Percentiles rank a stretch among this genome's conserved stretches.
phyloP scores from a whole-genome alignment of 2,113 vertebrate genomes.

The Emydocephalus ijimae region DNA sequence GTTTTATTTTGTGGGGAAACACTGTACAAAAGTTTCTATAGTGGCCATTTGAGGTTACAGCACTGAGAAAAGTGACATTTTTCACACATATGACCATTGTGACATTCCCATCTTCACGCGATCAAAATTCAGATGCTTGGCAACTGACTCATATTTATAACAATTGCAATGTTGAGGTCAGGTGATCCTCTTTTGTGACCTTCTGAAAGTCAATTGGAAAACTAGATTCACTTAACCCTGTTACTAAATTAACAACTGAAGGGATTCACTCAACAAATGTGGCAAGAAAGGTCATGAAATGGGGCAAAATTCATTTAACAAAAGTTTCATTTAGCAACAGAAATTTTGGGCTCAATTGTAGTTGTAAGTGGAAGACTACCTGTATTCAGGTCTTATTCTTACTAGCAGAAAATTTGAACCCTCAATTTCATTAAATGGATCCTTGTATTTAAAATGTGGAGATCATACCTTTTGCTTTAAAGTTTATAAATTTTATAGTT shows the following conservation, averaged over 20 bases:
- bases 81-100: neutral
- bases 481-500: neutral
- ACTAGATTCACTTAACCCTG: neutral
- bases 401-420: neutral
- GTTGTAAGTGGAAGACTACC: neutral
- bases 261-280: neutral
- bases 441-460: neutral
- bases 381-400: neutral
- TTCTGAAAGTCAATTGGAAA: neutral
- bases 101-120: neutral
- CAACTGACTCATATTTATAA: neutral
- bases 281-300: neutral
- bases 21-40: too few species aligned
- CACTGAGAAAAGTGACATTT: neutral
- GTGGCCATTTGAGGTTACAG: neutral
- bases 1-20: too few species aligned
- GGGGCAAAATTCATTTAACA: neutral
- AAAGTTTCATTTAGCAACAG: neutral
- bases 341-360: neutral
- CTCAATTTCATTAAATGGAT: neutral
- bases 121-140: neutral
- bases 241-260: neutral
- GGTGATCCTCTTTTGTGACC: neutral
- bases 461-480: neutral
- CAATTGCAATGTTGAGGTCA: neutral